Conservation (phyloP, 2,113 vertebrate genomes). For the Brevimyrus niger region DNA sequence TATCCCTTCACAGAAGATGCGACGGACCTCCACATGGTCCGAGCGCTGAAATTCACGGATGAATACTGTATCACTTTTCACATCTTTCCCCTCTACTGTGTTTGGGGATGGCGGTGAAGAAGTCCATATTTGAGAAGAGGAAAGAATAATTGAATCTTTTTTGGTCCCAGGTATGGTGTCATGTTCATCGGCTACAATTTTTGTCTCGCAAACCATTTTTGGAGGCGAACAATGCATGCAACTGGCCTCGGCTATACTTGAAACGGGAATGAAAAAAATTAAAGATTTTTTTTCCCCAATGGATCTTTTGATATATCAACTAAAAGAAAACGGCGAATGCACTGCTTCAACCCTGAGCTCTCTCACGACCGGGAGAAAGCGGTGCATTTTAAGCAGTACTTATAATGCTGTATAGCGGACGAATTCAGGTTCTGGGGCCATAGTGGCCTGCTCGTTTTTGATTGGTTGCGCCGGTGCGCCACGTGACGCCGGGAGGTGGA, state of each 20-base stretch:
- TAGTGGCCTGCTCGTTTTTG: conserved; percentile 63
- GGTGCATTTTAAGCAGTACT: conserved; percentile 72
- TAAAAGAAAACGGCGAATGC: conserved; percentile 50
- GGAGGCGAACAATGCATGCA: conserved; percentile 95
- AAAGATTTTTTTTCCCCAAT: conserved; percentile 23
- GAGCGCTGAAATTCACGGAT: conserved; percentile 83
- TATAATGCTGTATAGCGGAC: conserved; percentile 71
- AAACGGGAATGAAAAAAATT: conserved; percentile 34
- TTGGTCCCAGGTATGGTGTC: conserved; percentile 78
- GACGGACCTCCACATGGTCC: conserved; percentile 77
- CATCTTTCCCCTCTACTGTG: conserved; percentile 53
- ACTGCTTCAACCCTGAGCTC: conserved; percentile 66
- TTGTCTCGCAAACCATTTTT: conserved; percentile 97
- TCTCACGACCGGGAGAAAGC: conserved; percentile 70
- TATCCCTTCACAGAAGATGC: conserved; percentile 92
- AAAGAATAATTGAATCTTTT: conserved; percentile 74
- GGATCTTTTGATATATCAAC: conserved; percentile 36
- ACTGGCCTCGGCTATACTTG: conserved; percentile 63
- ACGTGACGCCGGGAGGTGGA: conserved; percentile 58
- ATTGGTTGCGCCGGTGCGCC: conserved; percentile 67
- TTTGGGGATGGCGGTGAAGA: conserved; percentile 53
- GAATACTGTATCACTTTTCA: conserved; percentile 60
- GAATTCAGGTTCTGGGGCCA: conserved; percentile 66
- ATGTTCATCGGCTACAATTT: conserved; percentile 90
- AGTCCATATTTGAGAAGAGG: conserved; percentile 76